Evolutionary conservation across 2,113 vertebrate genomes (phyloP).

Genomic region (Trematocara variabile): DNA sequence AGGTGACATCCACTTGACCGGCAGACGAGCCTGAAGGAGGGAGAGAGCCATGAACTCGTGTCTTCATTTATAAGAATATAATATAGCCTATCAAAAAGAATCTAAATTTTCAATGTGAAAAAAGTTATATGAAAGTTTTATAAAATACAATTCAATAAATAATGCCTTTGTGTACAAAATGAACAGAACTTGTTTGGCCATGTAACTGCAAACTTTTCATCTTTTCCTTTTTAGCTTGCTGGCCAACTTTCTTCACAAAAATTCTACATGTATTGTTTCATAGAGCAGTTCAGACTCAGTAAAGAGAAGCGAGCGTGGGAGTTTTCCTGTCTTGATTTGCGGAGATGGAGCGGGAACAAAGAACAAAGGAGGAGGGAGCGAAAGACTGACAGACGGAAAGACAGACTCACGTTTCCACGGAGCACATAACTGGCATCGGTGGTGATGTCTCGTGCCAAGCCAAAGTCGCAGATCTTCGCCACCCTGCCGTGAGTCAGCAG

Average conservation of each 20-base stretch:
- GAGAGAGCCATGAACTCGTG: neutral
- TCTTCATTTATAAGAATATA: neutral
- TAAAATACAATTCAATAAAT: neutral
- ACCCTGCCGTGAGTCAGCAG: slow-evolving; percentile 93
- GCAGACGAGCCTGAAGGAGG: slow-evolving; percentile 85
- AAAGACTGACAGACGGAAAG: neutral
- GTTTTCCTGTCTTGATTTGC: neutral
- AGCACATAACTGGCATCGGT: slow-evolving; percentile 97
- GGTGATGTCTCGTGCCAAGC: slow-evolving; percentile 94
- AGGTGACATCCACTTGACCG: slow-evolving; percentile 99
- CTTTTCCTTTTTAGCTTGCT: neutral
- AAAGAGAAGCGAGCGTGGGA: neutral
- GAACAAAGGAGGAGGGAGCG: neutral
- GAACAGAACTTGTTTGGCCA: neutral
- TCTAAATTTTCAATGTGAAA: neutral
- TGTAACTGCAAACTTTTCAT: neutral
- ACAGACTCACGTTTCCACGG: slow-evolving; percentile 90
- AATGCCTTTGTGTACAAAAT: neutral
- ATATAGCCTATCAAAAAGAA: neutral
- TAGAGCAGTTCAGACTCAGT: neutral
- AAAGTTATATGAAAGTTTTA: neutral
- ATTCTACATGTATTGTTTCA: neutral
- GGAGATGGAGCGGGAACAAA: neutral
- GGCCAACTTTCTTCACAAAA: neutral
- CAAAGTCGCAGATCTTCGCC: slow-evolving; percentile 98